phyloP scores from a whole-genome alignment of 2,797 vertebrate genomes.

The Martes flavigula region DNA sequence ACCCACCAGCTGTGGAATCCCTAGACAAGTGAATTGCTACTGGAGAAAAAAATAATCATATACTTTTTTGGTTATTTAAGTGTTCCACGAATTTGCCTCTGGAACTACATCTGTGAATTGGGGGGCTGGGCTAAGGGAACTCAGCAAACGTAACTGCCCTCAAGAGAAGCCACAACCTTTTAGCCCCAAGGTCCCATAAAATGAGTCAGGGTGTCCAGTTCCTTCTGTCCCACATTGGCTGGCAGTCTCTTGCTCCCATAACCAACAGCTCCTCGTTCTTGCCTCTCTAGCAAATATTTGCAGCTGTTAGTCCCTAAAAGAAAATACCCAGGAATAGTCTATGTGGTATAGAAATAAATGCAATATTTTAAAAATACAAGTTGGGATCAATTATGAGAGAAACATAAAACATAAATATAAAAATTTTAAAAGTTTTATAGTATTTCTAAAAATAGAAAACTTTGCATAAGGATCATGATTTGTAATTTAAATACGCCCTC shows the following conservation, averaged over 20 bases:
- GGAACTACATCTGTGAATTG: background rate
- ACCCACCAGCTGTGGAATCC: background rate
- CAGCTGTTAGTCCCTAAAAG: background rate
- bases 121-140: background rate
- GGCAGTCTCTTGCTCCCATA: background rate
- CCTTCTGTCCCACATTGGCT: background rate
- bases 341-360: background rate
- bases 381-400: slow-evolving; percentile 11
- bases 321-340: background rate
- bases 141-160: background rate
- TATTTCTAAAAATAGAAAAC: slow-evolving; percentile 2
- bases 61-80: background rate
- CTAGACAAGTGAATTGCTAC: background rate
- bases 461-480: background rate
- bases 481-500: slow-evolving; percentile 75
- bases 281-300: background rate
- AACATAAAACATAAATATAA: slow-evolving; percentile 8
- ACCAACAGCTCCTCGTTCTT: background rate
- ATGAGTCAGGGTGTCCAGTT: background rate
- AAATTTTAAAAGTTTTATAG: background rate
- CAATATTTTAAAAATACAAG: background rate
- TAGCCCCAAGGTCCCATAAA: background rate
- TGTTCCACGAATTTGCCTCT: background rate
- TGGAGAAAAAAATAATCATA: background rate
- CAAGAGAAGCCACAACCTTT: background rate